Conservation (phyloP, 2,888 invertebrate genomes). For the Volucella inanis region DNA sequence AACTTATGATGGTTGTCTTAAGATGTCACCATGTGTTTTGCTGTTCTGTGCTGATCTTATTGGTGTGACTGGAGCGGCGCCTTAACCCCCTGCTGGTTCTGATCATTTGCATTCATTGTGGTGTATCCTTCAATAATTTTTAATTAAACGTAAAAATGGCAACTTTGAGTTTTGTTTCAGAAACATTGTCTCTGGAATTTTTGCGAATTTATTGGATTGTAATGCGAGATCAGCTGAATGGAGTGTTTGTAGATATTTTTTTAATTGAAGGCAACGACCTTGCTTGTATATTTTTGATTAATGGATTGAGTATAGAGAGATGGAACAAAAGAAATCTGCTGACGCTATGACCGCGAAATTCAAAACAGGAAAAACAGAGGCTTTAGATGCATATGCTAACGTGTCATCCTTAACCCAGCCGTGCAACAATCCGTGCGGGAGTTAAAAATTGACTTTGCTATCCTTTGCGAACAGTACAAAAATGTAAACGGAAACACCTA, state of each 20-base stretch:
- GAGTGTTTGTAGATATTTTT: neutral
- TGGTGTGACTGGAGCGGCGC: neutral
- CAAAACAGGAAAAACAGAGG: no score
- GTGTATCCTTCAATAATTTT: constrained; percentile 59
- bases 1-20: constrained; percentile 49
- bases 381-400: no score
- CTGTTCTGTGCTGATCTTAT: neutral
- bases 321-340: no score
- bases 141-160: constrained; percentile 49
- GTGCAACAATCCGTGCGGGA: no score
- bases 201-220: constrained; percentile 53
- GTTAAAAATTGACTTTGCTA: no score
- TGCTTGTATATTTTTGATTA: neutral
- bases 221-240: constrained; percentile 52
- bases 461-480: no score
- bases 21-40: constrained; percentile 56
- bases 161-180: constrained; percentile 23
- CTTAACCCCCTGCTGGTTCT: constrained; percentile 38
- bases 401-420: no score
- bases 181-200: constrained; percentile 34
- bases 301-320: no score
- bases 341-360: no score
- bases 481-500: no score
- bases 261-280: neutral
- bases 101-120: constrained; percentile 14